phyloP scores from a whole-genome alignment of 2,888 invertebrate genomes.

The Drosophila siamana region DNA sequence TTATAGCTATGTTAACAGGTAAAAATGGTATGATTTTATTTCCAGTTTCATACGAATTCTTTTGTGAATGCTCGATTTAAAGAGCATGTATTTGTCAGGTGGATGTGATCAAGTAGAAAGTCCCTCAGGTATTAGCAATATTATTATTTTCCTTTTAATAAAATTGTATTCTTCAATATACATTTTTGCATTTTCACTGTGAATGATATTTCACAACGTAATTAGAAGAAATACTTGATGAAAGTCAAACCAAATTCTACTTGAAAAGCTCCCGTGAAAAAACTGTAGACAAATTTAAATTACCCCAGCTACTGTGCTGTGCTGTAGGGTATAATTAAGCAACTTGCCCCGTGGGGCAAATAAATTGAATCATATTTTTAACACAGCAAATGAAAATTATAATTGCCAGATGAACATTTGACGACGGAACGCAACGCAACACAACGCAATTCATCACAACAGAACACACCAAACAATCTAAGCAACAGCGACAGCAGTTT shows the following conservation, averaged over 20 bases:
- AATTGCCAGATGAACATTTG: slow-evolving; percentile 76
- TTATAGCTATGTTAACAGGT: too few relatives aligned
- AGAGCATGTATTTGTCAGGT: too few relatives aligned
- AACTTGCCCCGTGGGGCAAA: slow-evolving; percentile 47
- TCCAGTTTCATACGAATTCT: too few relatives aligned
- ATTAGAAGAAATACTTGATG: neutral
- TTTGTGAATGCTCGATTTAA: too few relatives aligned
- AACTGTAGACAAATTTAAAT: neutral
- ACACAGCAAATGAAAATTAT: slow-evolving; percentile 74
- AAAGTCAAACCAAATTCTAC: neutral
- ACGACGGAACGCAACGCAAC: slow-evolving; percentile 23
- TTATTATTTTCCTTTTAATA: neutral
- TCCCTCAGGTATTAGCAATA: too few relatives aligned
- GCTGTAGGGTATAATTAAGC: slow-evolving; percentile 26
- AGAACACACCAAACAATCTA: too few relatives aligned
- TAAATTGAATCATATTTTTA: slow-evolving; percentile 78
- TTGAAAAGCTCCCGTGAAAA: too few relatives aligned
- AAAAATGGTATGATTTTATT: too few relatives aligned
- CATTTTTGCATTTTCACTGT: too few relatives aligned
- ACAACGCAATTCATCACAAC: slow-evolving; percentile 24
- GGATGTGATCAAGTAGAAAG: too few relatives aligned
- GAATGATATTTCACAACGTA: neutral
- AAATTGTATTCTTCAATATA: too few relatives aligned
- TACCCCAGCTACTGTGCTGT: neutral
- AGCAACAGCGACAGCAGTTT: slow-evolving; percentile 5